These are phyloP conservation scores for Spatula clypeata DNA, from an alignment of 2,797 vertebrate genomes.

Conservation along the genomic window DNA sequence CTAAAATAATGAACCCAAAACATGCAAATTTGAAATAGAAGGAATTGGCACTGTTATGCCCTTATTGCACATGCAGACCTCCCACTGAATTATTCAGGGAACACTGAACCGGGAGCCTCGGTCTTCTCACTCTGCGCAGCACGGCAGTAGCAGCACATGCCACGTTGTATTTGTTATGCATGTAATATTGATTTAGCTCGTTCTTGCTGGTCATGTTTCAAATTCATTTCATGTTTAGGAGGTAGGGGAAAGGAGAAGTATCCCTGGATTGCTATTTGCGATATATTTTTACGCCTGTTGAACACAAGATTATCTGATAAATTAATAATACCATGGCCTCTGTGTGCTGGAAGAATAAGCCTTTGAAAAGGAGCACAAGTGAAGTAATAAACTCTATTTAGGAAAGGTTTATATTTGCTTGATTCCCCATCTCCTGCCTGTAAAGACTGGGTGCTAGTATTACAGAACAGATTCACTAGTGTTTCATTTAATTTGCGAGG, in stretches of 20 bases:
- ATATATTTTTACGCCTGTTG: conserved; percentile 42
- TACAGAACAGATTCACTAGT: neutral
- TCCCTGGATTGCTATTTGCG: conserved; percentile 27
- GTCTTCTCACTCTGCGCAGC: conserved; percentile 28
- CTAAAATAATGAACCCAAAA: conserved; percentile 69
- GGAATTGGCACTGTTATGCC: neutral
- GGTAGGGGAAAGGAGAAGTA: neutral
- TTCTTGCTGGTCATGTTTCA: conserved; percentile 55
- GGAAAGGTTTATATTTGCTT: neutral
- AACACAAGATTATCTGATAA: conserved; percentile 55
- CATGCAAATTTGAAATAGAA: conserved; percentile 42
- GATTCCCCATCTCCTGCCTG: neutral
- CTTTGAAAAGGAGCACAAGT: conserved; percentile 10
- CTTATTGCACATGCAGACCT: conserved; percentile 53
- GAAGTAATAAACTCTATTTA: conserved; percentile 26
- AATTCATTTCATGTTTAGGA: conserved; percentile 47
- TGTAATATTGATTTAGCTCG: conserved; percentile 44
- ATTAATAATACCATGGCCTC: neutral
- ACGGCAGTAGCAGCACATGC: conserved; percentile 14
- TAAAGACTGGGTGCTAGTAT: fast-evolving
- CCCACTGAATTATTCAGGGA: conserved; percentile 68
- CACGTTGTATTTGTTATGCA: conserved; percentile 37
- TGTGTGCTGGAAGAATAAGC: conserved; percentile 7
- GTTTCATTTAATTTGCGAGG: neutral
- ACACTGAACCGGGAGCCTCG: neutral